Conservation (phyloP, 30 jellyfish, hydroid and myxozoan species). For the Aurelia sp. region DNA sequence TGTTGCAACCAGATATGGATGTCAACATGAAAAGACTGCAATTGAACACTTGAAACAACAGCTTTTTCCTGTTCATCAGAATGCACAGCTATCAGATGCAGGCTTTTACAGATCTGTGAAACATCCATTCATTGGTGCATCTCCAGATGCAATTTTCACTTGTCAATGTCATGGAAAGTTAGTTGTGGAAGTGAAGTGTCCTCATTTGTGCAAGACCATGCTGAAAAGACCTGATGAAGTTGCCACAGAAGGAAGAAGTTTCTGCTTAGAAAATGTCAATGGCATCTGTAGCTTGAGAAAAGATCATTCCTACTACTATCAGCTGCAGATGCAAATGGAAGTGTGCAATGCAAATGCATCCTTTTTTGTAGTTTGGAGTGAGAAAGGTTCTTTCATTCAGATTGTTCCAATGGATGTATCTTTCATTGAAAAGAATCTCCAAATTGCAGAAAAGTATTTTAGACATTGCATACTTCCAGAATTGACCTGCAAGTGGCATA, state of each 20-base stretch:
- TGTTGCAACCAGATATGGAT: conserved; percentile 2
- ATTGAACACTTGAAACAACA: neutral
- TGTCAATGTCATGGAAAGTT: conserved; percentile 17
- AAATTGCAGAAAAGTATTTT: no score
- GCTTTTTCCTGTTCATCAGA: no score
- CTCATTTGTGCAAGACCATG: neutral
- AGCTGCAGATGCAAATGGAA: conserved; percentile 1
- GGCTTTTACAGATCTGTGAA: neutral
- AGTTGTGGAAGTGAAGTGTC: conserved; percentile 25
- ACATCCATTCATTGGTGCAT: conserved; percentile 13
- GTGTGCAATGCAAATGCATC: neutral
- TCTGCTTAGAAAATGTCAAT: neutral
- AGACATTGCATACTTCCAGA: neutral
- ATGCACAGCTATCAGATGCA: neutral
- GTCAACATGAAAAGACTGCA: conserved; percentile 16
- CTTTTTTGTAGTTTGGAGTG: conserved; percentile 1
- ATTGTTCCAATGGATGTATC: neutral
- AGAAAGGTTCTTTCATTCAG: neutral
- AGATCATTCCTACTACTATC: neutral
- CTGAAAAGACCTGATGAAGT: neutral
- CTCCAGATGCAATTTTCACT: conserved; percentile 18
- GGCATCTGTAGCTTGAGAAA: neutral
- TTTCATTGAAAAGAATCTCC: neutral
- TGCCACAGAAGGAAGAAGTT: neutral
- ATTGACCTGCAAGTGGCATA: neutral